Evolutionary conservation across 2,797 vertebrate genomes (phyloP).

Genomic region (Urocyon cinereoargenteus): DNA sequence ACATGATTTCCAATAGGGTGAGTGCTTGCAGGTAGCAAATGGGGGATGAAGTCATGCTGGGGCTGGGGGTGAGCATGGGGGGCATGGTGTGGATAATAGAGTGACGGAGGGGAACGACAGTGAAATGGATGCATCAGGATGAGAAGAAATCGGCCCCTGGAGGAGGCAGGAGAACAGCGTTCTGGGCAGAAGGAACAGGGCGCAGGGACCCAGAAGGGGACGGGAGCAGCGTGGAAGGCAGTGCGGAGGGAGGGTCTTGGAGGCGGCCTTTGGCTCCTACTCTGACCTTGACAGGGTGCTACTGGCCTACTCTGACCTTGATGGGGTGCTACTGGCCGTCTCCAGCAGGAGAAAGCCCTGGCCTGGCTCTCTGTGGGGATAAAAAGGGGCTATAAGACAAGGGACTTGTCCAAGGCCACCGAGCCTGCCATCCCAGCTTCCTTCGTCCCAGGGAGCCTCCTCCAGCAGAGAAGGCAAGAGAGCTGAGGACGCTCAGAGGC

Average conservation of each 20-base stretch:
- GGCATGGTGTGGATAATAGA: too few relatives aligned
- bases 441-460: neutral
- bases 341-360: neutral
- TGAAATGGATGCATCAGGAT: neutral
- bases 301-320: neutral
- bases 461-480: neutral
- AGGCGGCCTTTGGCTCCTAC: too few relatives aligned
- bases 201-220: neutral
- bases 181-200: too few relatives aligned
- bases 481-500: neutral
- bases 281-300: neutral
- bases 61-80: neutral
- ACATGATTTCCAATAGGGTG: neutral
- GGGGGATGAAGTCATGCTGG: accelerated
- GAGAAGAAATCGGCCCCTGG: neutral
- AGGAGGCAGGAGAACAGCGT: neutral
- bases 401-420: neutral
- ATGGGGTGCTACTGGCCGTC: neutral
- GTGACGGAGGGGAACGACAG: accelerated
- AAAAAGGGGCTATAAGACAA: neutral
- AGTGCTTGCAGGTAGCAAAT: neutral
- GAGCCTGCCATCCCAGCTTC: neutral
- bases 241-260: too few relatives aligned
- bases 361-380: neutral
- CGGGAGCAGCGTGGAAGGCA: neutral